Conservation (phyloP, 37 sponge, comb jelly and placozoan species). For the Cliona cf. orientalis region DNA sequence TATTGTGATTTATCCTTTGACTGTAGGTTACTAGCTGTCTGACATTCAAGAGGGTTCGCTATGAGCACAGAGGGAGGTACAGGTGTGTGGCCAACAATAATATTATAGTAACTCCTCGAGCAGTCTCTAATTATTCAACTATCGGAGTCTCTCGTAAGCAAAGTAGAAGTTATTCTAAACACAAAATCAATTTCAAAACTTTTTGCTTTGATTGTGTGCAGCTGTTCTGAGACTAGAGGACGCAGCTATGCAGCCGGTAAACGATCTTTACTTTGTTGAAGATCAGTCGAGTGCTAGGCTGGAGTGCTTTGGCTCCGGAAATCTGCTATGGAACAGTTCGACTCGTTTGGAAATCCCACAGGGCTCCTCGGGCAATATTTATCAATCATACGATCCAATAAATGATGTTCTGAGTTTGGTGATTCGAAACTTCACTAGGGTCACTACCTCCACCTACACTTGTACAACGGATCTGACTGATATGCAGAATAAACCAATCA, state of each 20-base stretch:
- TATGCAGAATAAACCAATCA: too few species aligned
- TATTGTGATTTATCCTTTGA: neutral
- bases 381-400: neutral
- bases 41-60: neutral
- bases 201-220: too few species aligned
- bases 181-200: too few species aligned
- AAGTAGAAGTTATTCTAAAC: too few species aligned
- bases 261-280: too few species aligned
- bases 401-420: neutral
- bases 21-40: slow-evolving; percentile 3
- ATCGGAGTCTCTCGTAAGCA: slow-evolving; percentile 17
- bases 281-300: too few species aligned
- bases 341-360: neutral
- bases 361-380: neutral
- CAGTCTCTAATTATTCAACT: neutral
- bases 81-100: slow-evolving; percentile 17
- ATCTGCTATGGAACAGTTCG: neutral
- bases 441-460: neutral
- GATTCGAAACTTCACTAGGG: neutral
- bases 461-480: neutral
- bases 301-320: neutral
- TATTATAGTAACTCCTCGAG: neutral
- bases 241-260: too few species aligned
- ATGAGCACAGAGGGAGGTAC: slow-evolving; percentile 20
- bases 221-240: too few species aligned